Base-by-base conservation (phyloP, 2,888 invertebrate species). In the Eristalis arbustorum region DNA sequence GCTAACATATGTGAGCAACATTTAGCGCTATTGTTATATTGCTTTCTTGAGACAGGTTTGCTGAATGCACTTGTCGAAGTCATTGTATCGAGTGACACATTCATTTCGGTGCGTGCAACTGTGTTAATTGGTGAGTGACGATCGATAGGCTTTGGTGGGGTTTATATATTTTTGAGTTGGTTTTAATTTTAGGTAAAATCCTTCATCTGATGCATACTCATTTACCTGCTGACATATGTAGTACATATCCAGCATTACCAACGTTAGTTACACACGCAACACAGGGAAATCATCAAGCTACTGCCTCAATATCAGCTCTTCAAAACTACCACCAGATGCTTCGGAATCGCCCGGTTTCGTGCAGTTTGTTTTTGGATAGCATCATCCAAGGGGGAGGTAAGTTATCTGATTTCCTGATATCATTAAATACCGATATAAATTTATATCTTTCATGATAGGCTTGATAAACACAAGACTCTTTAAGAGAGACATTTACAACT, bases 1-100 rank as follows among this genome's bases (percentile, higher is more conserved):
- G 97, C 98, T 14, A 98, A 98, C 93, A 95, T 98, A 88, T 96
- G 96, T 84, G 98, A 98, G 92, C 97, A 98, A 92, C 98, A 98
- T 94, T 94, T 97, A 91, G 96, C 98, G 6, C 94, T 98, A 67
- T 93, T 99, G 89, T 95, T 99, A 73, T 97, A 98, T 91, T 96
- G 97, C 91, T 97, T 98, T 92, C 93, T 98, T 88, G 97, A 97
- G 93, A 95, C 95, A 84, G 98, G 98, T 37, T 93, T 98, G 72
- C 94, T 98, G 80, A 96, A 96, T 91, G 98, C 98, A 23, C 94
- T 99, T 88, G 97, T 97, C 40, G 98, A 98, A 93, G 98, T 98
- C 37, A 97, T 98, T 89, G 96, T 97, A 59, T 96, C 97, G 72
- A 96, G 96, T 91, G 98, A 98, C 92, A 96, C 96, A 22, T 96